These are phyloP conservation scores for Candidula unifasciata DNA, from an alignment of 2,888 invertebrate species.

Conservation along the genomic window DNA sequence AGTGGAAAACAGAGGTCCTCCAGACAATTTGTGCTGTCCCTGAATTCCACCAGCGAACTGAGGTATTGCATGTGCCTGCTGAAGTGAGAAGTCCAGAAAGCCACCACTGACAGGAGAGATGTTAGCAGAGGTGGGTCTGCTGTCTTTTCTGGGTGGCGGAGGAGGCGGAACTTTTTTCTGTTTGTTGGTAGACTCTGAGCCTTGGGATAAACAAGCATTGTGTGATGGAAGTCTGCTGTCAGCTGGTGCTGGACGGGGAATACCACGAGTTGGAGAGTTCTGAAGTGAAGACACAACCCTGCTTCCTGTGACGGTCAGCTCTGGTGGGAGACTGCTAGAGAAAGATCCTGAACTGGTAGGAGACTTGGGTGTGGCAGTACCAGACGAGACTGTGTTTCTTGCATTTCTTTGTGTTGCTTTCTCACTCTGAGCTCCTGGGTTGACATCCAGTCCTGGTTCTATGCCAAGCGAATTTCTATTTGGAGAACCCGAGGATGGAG, in stretches of 20 bases:
- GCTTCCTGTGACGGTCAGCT: slow-evolving; percentile 6
- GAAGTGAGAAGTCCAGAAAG: slow-evolving; percentile 48
- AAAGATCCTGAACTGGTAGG: slow-evolving; percentile 39
- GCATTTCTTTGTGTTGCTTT: slow-evolving; percentile 53
- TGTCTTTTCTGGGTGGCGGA: slow-evolving; percentile 74
- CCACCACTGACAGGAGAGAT: slow-evolving; percentile 17
- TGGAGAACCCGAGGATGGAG: slow-evolving; percentile 53
- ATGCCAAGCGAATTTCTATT: slow-evolving; percentile 38
- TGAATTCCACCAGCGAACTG: slow-evolving; percentile 44
- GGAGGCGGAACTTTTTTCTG: slow-evolving; percentile 74
- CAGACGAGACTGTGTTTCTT: slow-evolving; percentile 44
- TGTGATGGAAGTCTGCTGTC: not conserved
- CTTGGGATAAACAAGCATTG: not conserved
- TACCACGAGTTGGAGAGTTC: slow-evolving; percentile 28
- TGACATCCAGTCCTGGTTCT: slow-evolving; percentile 28
- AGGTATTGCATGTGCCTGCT: slow-evolving; percentile 33
- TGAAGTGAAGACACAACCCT: slow-evolving; percentile 8
- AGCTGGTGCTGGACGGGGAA: not conserved
- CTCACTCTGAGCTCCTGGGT: slow-evolving; percentile 52
- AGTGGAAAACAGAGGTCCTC: slow-evolving; percentile 58
- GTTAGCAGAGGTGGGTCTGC: slow-evolving; percentile 53
- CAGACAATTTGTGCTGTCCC: slow-evolving; percentile 41
- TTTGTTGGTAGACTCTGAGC: slow-evolving; percentile 50
- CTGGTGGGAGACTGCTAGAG: slow-evolving; percentile 35
- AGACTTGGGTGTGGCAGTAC: slow-evolving; percentile 35